Evolutionary conservation across 2,113 vertebrate genomes (phyloP).

Genomic region (Bubo bubo): DNA sequence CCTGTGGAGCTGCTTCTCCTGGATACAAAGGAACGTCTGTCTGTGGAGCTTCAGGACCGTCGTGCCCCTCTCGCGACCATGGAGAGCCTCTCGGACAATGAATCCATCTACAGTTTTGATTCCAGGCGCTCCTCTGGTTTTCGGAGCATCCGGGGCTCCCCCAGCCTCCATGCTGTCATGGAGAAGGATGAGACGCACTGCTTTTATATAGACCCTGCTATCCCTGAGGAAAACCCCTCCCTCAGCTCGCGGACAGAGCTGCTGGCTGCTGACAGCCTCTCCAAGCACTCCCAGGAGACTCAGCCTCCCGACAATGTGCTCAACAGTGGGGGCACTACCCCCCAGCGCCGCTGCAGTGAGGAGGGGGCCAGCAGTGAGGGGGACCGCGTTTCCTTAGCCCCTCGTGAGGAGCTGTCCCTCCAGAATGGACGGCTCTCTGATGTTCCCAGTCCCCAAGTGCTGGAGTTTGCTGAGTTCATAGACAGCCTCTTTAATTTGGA

Average conservation of each 20-base stretch:
- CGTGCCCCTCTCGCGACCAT: constrained; percentile 94
- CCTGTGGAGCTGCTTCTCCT: constrained; percentile 92
- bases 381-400: constrained; percentile 53
- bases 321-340: constrained; percentile 75
- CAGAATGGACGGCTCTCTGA: constrained; percentile 86
- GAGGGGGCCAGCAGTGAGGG: constrained; percentile 50
- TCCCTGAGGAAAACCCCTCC: constrained; percentile 96
- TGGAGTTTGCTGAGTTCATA: constrained; percentile 97
- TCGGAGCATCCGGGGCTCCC: constrained; percentile 90
- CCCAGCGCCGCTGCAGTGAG: constrained; percentile 69
- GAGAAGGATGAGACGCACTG: constrained; percentile 81
- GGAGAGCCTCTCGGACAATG: constrained; percentile 96
- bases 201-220: constrained; percentile 91
- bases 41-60: constrained; percentile 89
- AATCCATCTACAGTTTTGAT: constrained; percentile 96
- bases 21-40: constrained; percentile 90
- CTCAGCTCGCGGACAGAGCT: constrained; percentile 96
- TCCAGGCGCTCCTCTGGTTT: constrained; percentile 94
- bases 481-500: constrained; percentile 97
- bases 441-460: constrained; percentile 91
- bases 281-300: constrained; percentile 84
- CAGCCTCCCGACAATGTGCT: constrained; percentile 72
- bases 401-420: constrained; percentile 69
- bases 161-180: constrained; percentile 90
- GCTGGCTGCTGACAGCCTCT: constrained; percentile 89